These are phyloP conservation scores for Carcharodon carcharias DNA, from an alignment of 2,797 vertebrate species.

Conservation along the genomic window DNA sequence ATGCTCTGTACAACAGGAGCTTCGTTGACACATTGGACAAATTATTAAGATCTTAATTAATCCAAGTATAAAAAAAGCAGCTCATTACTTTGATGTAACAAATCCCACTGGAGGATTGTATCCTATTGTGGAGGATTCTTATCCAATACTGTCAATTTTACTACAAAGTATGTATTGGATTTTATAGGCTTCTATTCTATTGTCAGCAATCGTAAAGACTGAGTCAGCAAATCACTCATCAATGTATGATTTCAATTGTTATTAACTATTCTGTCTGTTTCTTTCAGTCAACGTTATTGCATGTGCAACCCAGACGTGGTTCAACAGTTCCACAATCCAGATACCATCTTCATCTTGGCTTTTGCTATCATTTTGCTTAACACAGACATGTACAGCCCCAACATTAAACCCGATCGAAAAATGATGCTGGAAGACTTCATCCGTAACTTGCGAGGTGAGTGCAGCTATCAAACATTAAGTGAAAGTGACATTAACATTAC, in stretches of 20 bases:
- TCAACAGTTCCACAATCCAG: slow-evolving; percentile 97
- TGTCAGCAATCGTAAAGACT: background rate
- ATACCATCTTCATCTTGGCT: slow-evolving; percentile 98
- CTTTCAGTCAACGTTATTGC: slow-evolving; percentile 88
- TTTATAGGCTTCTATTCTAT: background rate
- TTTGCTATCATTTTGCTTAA: slow-evolving; percentile 97
- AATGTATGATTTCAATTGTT: background rate
- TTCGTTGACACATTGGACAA: background rate
- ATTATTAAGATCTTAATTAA: background rate
- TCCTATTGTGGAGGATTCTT: background rate
- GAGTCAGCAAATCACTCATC: background rate
- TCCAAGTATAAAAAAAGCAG: background rate
- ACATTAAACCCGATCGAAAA: slow-evolving; percentile 97
- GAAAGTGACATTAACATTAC: background rate
- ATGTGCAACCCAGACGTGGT: slow-evolving; percentile 99
- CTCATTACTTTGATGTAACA: background rate
- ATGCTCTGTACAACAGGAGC: background rate
- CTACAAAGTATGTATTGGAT: background rate
- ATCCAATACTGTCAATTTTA: background rate
- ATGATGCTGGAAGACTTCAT: slow-evolving; percentile 99
- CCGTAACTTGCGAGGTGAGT: slow-evolving; percentile 88
- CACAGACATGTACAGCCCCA: slow-evolving; percentile 98
- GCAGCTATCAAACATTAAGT: background rate
- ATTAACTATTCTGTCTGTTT: background rate
- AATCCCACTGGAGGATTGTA: background rate